Conservation (phyloP, 2,888 invertebrate species). For the Hemistola chrysoprasaria region DNA sequence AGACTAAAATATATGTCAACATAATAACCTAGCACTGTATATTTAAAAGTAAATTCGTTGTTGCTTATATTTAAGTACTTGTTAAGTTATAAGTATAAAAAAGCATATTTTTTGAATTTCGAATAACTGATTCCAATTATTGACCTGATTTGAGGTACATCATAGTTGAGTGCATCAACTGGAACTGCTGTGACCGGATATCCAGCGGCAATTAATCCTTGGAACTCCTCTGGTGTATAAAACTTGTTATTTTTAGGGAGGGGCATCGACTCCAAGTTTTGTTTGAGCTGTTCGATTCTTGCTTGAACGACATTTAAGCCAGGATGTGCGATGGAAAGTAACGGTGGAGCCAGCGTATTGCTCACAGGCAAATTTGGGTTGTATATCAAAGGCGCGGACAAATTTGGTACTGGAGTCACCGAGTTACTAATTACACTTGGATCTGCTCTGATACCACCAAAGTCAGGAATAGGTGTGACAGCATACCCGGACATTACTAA, state of each 20-base stretch:
- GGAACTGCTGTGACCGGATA: slow-evolving; percentile 37
- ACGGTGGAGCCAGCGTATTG: slow-evolving; percentile 17
- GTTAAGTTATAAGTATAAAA: too few relatives aligned
- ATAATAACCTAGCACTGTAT: too few relatives aligned
- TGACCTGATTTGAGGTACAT: slow-evolving; percentile 24
- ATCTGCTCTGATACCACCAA: slow-evolving; percentile 1
- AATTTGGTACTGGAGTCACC: slow-evolving; percentile 5
- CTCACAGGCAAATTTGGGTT: slow-evolving; percentile 14
- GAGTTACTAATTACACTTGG: slow-evolving; percentile 3
- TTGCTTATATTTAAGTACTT: too few relatives aligned
- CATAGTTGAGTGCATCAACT: slow-evolving; percentile 22
- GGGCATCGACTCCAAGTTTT: slow-evolving; percentile 30
- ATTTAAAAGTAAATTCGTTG: too few relatives aligned
- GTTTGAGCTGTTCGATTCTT: slow-evolving; percentile 23
- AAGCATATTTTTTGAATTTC: too few relatives aligned
- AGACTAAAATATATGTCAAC: too few relatives aligned
- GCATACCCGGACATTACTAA: slow-evolving; percentile 28
- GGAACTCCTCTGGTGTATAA: slow-evolving; percentile 38
- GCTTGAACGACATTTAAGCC: slow-evolving; percentile 22
- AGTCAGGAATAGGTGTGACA: slow-evolving; percentile 28
- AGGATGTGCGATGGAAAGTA: slow-evolving; percentile 17
- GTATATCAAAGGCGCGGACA: slow-evolving; percentile 7
- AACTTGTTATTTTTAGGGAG: slow-evolving; percentile 36
- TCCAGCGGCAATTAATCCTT: slow-evolving; percentile 35
- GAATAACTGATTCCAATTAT: slow-evolving; percentile 19